Evolutionary conservation across 2,797 vertebrate genomes (phyloP).

Genomic region (Epinephelus malabaricus): DNA sequence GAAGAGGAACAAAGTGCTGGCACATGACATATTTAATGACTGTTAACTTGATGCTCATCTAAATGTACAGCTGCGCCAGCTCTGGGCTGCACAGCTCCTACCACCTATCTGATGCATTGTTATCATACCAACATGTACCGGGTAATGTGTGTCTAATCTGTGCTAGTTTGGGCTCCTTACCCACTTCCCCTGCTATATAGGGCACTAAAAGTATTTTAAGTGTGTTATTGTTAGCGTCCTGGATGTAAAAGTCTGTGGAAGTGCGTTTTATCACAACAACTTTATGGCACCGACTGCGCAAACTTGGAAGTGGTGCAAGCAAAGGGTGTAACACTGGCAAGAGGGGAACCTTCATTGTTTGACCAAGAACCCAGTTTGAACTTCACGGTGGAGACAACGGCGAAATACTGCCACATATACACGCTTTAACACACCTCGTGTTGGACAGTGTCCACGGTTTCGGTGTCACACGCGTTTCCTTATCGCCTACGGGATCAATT

Average conservation of each 20-base stretch:
- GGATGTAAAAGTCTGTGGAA: not conserved
- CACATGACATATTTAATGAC: constrained; percentile 18
- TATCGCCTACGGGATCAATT: not conserved
- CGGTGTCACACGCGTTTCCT: not conserved
- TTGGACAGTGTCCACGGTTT: not conserved
- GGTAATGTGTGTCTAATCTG: not conserved
- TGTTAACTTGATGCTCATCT: not conserved
- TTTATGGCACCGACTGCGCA: constrained; percentile 26
- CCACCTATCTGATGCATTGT: constrained; percentile 51
- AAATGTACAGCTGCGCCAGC: not conserved
- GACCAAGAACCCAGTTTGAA: constrained; percentile 25
- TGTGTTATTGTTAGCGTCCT: accelerated
- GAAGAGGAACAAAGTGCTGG: constrained; percentile 31
- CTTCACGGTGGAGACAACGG: constrained; percentile 2
- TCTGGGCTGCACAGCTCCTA: not conserved
- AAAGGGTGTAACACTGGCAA: constrained; percentile 66
- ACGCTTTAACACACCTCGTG: not conserved
- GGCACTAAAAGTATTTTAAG: accelerated
- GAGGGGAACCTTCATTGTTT: constrained; percentile 68
- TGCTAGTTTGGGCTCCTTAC: not conserved
- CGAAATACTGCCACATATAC: not conserved
- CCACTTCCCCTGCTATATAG: not conserved
- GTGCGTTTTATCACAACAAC: constrained; percentile 4
- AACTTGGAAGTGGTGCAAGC: constrained; percentile 55
- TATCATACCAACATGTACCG: constrained; percentile 45